Conservation (phyloP, 2,113 vertebrate genomes). For the Scopus umbretta region DNA sequence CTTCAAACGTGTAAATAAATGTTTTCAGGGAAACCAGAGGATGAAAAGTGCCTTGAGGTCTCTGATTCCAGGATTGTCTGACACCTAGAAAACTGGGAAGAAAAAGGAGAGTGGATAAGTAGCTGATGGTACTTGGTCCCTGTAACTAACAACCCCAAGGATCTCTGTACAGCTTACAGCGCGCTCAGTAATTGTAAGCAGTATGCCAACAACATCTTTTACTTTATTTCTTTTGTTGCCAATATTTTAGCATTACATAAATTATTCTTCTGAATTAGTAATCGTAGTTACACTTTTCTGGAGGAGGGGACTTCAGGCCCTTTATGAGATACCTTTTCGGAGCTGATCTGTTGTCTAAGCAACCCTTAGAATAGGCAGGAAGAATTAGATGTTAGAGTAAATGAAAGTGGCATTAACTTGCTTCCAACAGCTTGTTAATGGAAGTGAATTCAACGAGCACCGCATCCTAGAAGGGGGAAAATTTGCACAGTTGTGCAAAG, state of each 20-base stretch:
- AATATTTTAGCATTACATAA: neutral
- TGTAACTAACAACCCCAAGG: neutral
- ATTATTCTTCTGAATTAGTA: neutral
- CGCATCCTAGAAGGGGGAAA: neutral
- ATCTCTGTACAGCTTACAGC: neutral
- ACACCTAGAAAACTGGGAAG: neutral
- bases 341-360: neutral
- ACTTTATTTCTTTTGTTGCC: neutral
- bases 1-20: neutral
- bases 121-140: neutral
- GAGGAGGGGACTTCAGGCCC: neutral
- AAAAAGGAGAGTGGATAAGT: neutral
- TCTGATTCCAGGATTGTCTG: neutral
- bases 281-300: neutral
- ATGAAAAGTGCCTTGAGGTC: accelerated
- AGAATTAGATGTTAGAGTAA: neutral
- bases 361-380: neutral
- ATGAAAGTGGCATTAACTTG: neutral
- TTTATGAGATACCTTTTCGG: neutral
- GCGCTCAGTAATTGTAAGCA: neutral
- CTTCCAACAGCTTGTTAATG: conserved; percentile 1
- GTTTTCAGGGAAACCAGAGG: neutral
- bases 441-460: neutral
- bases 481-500: neutral
- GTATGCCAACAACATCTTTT: neutral